These are phyloP conservation scores for Cosmopolites sordidus DNA, from an alignment of 2,888 invertebrate genomes.

Conservation along the genomic window DNA sequence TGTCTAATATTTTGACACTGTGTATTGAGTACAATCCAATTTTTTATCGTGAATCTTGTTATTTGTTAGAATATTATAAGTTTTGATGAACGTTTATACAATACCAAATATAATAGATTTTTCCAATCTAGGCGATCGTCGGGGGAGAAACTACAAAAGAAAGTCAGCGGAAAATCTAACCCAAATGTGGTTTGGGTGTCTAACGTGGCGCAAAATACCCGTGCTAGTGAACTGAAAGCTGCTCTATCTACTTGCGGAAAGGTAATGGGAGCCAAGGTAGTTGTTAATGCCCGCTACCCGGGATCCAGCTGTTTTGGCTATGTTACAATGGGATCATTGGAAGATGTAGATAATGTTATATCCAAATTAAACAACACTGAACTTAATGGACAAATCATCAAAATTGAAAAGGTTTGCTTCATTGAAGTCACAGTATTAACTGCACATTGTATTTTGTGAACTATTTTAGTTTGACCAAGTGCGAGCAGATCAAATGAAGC, in stretches of 20 bases:
- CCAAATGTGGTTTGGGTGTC: constrained; percentile 89
- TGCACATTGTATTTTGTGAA: constrained; percentile 28
- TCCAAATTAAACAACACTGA: constrained; percentile 88
- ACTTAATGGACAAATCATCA: constrained; percentile 90
- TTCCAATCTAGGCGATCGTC: constrained; percentile 3
- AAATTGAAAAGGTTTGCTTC: constrained; percentile 75
- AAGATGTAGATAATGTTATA: constrained; percentile 87
- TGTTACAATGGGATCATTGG: constrained; percentile 89
- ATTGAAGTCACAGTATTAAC: not conserved
- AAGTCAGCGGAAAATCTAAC: constrained; percentile 32
- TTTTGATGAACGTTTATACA: no score
- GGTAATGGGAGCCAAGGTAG: constrained; percentile 93
- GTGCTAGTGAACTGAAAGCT: constrained; percentile 91
- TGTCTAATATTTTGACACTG: no score
- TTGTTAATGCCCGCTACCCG: constrained; percentile 89
- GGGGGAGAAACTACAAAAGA: constrained; percentile 25
- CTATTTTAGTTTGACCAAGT: constrained; percentile 37
- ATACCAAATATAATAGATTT: not conserved
- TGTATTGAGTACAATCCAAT: no score
- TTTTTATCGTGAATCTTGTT: no score
- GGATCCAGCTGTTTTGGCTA: constrained; percentile 93
- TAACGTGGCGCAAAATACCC: constrained; percentile 83
- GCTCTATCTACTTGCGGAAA: constrained; percentile 90
- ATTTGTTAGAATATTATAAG: no score
- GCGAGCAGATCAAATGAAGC: constrained; percentile 44